These are phyloP conservation scores for Tinamus guttatus DNA, from an alignment of 2,113 vertebrate species.

Conservation along the genomic window DNA sequence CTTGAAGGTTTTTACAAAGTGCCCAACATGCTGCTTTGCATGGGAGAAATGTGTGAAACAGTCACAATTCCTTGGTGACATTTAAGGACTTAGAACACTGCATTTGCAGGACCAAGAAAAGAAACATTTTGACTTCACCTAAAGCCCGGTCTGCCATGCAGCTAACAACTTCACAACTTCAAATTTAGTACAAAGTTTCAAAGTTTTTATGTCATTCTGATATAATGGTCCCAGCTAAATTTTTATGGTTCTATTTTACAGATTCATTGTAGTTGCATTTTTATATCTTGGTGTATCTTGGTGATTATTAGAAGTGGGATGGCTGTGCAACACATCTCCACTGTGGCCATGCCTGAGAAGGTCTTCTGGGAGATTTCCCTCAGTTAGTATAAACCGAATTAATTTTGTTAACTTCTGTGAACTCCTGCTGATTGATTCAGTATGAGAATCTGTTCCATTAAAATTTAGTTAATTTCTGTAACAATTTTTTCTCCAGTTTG, in stretches of 20 bases:
- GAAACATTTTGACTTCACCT: not conserved
- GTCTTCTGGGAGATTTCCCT: not conserved
- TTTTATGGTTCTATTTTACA: fast-evolving
- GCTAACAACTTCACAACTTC: not conserved
- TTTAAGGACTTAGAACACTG: not conserved
- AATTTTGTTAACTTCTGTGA: not conserved
- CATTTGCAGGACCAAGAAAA: not conserved
- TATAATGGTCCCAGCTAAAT: fast-evolving
- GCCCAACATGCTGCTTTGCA: not conserved
- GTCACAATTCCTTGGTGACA: not conserved
- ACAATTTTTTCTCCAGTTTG: not conserved
- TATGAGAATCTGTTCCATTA: fast-evolving
- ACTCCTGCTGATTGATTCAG: not conserved
- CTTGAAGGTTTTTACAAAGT: not conserved
- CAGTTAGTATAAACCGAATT: not conserved
- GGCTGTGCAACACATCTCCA: fast-evolving
- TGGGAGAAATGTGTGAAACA: not conserved
- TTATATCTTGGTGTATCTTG: not conserved
- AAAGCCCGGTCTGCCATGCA: not conserved
- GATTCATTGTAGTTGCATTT: not conserved
- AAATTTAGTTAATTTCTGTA: not conserved
- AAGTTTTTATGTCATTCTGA: not conserved
- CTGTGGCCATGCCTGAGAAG: not conserved
- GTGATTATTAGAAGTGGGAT: fast-evolving
- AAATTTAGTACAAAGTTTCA: not conserved